A percentile compares a stretch with the other conserved stretches of the same genome.
phyloP scores from a whole-genome alignment of 2,797 vertebrate species.

The Hippopotamyrus pictus region DNA sequence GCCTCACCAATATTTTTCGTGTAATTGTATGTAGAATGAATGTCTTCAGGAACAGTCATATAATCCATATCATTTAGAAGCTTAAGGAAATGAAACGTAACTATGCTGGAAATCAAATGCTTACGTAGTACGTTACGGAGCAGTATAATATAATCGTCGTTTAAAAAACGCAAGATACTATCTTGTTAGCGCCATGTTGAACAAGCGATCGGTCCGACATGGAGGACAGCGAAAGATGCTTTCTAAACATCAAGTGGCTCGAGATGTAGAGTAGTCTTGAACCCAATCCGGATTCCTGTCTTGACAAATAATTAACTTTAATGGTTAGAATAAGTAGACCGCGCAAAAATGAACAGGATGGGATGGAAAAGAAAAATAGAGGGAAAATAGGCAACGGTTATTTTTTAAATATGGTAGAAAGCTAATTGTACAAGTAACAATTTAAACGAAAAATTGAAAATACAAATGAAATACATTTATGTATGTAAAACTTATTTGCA shows the following conservation, averaged over 20 bases:
- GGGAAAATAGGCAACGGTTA: too few species aligned
- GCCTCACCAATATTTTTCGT: slow-evolving; percentile 37
- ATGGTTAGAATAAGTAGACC: neutral
- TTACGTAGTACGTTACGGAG: neutral
- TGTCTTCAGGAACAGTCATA: neutral
- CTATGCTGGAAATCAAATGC: neutral
- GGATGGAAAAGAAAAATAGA: neutral
- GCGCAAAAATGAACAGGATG: neutral
- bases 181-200: neutral
- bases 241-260: slow-evolving; percentile 13
- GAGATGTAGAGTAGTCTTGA: neutral
- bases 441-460: neutral
- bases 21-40: neutral
- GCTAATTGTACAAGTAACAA: neutral
- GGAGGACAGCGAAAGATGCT: neutral
- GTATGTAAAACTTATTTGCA: slow-evolving; percentile 9
- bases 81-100: neutral
- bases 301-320: neutral
- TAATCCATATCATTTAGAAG: neutral
- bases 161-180: neutral
- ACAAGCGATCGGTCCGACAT: neutral
- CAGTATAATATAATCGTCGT: neutral
- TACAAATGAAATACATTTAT: neutral
- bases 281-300: neutral
- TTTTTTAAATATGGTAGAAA: neutral